Conservation (phyloP, 2,797 vertebrate species). For the Crenichthys baileyi region DNA sequence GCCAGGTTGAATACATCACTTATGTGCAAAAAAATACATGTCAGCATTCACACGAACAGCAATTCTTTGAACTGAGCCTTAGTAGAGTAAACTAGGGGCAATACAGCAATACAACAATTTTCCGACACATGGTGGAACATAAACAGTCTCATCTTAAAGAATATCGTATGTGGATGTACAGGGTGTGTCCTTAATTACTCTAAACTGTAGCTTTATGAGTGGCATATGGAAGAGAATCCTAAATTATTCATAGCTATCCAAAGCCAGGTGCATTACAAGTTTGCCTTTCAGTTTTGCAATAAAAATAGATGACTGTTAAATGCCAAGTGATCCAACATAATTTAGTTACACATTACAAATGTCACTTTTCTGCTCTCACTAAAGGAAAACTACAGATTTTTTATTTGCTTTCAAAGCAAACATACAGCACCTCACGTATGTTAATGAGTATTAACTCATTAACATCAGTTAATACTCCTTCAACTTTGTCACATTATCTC, state of each 20-base stretch:
- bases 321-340: neutral
- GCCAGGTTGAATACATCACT: slow-evolving; percentile 8
- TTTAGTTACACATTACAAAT: neutral
- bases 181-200: slow-evolving; percentile 20
- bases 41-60: slow-evolving; percentile 3
- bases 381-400: neutral
- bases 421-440: neutral
- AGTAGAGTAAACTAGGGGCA: neutral
- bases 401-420: neutral
- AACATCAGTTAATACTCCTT: neutral
- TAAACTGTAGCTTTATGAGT: neutral
- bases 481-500: neutral
- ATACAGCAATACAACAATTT: neutral
- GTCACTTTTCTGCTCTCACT: neutral
- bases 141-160: slow-evolving; percentile 18
- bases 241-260: neutral
- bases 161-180: neutral
- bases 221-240: neutral
- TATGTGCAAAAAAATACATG: slow-evolving; percentile 2
- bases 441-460: too few species aligned
- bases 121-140: slow-evolving; percentile 18
- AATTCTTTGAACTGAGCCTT: slow-evolving; percentile 5
- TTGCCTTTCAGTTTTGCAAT: neutral
- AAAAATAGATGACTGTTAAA: neutral
- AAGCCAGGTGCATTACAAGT: neutral